Base-by-base conservation (phyloP, 2,888 invertebrate species). In the Bimastos eiseni region DNA sequence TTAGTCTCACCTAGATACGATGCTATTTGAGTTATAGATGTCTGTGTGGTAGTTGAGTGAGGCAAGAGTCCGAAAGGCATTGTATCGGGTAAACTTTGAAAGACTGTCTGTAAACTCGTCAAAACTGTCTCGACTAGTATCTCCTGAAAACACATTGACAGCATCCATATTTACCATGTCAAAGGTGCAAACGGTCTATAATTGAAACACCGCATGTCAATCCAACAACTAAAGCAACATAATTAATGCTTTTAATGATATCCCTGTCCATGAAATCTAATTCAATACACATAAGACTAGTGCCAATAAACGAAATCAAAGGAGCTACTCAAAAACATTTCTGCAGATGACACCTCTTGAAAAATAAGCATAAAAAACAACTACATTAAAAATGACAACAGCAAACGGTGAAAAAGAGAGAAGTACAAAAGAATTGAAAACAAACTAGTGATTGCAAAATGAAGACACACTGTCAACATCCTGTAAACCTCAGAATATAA, bases 31-130 rank as follows among this genome's bases (percentile, higher is more conserved):
- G 94, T 97, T 97, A 94, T 97, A 97, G 90, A 98, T 96, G 95
- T 98, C 98, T 94, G 97, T 97, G 92, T 98, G 97, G 95, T 98
- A 98, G 93, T 97, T 97, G 11, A 98, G 96, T 13, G 98, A 98
- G 11, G 98, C 98, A 17, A 98, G 96, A 34, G 97, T 97, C 24
- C 97, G 96, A 92, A 98, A 96, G 33, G 97, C 96, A 93, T 96
- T 97, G 94, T 97, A 98, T 89, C 97, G 96, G 0, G 97, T 97
- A 95, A 98, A 97, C 94, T 97, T 97, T 0, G 97, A 97, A 90
- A 98, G 96, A 95, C 97, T 97, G 93, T 97, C 97, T 91, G 97
- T 96, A 95, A 98, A 98, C 89, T 97, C 94, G 44, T 95, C 94
- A 90, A 96, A 92, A 21, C 13, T 89, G 19, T 89, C 49, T 34